Conservation (phyloP, 2,888 invertebrate genomes). For the Synergus gifuensis region DNA sequence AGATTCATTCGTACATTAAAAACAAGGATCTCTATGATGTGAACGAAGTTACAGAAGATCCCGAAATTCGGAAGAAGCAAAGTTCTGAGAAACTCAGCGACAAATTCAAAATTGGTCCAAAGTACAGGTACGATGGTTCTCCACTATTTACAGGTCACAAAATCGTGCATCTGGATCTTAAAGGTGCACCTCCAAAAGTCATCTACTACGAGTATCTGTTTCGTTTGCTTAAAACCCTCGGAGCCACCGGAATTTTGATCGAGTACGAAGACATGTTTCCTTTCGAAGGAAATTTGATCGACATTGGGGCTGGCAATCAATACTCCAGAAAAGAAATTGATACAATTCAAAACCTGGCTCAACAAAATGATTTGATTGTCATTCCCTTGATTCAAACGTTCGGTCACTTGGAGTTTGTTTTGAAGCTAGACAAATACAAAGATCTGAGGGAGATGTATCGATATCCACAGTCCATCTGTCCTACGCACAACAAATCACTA, state of each 20-base stretch:
- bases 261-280: constrained; percentile 96
- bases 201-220: constrained; percentile 82
- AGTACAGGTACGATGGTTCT: constrained; percentile 51
- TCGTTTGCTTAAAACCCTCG: constrained; percentile 81
- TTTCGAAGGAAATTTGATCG: constrained; percentile 81
- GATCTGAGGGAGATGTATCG: constrained; percentile 83
- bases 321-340: constrained; percentile 81
- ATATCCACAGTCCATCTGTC: constrained; percentile 85
- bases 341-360: constrained; percentile 80
- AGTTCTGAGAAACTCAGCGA: constrained; percentile 57
- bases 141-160: constrained; percentile 78
- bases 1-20: constrained; percentile 56
- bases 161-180: constrained; percentile 90
- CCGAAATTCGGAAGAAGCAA: constrained; percentile 26
- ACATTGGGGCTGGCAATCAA: constrained; percentile 82
- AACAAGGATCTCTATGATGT: constrained; percentile 59
- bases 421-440: constrained; percentile 85
- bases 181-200: constrained; percentile 89
- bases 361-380: constrained; percentile 81
- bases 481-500: constrained; percentile 81
- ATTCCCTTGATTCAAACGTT: constrained; percentile 93
- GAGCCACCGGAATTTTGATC: constrained; percentile 88
- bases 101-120: constrained; percentile 57
- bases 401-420: constrained; percentile 89
- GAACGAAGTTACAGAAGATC: constrained; percentile 39